Evolutionary conservation across 2,888 invertebrate species (phyloP).

Genomic region (Orthosia gracilis): DNA sequence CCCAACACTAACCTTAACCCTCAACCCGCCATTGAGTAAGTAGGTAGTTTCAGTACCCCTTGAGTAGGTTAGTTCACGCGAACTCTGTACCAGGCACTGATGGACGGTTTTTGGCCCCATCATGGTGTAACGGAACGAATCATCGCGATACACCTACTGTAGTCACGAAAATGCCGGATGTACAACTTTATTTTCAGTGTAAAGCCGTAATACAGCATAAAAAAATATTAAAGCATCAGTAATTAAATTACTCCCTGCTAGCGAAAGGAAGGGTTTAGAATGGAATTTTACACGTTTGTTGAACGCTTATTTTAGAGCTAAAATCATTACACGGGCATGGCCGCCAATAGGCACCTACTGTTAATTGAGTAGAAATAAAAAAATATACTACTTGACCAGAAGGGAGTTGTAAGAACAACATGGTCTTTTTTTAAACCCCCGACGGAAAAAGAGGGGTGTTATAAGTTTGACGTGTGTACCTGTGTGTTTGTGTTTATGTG

Average conservation of each 20-base stretch:
- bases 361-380: background rate
- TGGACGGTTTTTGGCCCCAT: slow-evolving; percentile 41
- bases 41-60: slow-evolving; percentile 12
- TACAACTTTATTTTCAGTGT: slow-evolving; percentile 6
- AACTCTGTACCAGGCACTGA: slow-evolving; percentile 56
- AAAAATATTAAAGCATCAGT: background rate
- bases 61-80: slow-evolving; percentile 40
- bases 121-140: slow-evolving; percentile 36
- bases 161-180: slow-evolving; percentile 25
- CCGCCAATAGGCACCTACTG: too few relatives aligned
- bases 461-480: too few relatives aligned
- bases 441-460: too few relatives aligned
- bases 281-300: background rate
- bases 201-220: background rate
- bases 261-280: background rate
- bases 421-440: too few relatives aligned
- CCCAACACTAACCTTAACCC: too few relatives aligned
- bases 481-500: too few relatives aligned
- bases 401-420: background rate
- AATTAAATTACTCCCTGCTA: background rate
- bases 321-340: too few relatives aligned
- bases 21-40: background rate
- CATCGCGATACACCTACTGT: slow-evolving; percentile 18
- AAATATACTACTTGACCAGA: background rate
- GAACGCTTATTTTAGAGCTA: background rate